phyloP scores from a whole-genome alignment of 2,113 vertebrate species.

The Galeopterus variegatus region DNA sequence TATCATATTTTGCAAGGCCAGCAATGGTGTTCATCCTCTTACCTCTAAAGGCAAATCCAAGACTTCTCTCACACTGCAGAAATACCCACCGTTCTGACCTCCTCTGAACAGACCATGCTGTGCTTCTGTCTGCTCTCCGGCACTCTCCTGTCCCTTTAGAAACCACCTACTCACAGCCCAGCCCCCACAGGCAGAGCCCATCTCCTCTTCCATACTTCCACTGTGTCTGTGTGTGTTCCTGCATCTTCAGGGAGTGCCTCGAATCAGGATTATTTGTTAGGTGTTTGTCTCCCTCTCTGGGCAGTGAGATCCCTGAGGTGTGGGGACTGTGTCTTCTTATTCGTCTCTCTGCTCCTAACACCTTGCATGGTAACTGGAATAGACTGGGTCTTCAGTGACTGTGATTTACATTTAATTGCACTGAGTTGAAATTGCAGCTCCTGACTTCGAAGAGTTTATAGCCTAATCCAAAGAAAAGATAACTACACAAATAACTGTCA shows the following conservation, averaged over 20 bases:
- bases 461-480: slow-evolving; percentile 10
- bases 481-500: not conserved
- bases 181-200: rapidly evolving
- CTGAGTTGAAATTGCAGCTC: not conserved
- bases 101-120: not conserved
- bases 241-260: not conserved
- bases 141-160: not conserved
- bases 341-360: not conserved
- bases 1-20: not conserved
- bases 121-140: not conserved
- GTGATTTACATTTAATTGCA: not conserved
- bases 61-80: not conserved
- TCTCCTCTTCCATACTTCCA: not conserved
- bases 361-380: not conserved
- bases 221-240: not conserved
- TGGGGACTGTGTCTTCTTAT: not conserved
- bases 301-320: not conserved
- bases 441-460: not conserved
- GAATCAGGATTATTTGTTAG: not conserved
- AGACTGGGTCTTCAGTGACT: not conserved
- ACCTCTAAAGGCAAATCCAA: not conserved
- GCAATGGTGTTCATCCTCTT: not conserved
- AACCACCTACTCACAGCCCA: not conserved
- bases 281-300: not conserved
- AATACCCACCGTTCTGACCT: not conserved